phyloP scores from a whole-genome alignment of 2,888 invertebrate species.

The Drosophila barbarae region DNA sequence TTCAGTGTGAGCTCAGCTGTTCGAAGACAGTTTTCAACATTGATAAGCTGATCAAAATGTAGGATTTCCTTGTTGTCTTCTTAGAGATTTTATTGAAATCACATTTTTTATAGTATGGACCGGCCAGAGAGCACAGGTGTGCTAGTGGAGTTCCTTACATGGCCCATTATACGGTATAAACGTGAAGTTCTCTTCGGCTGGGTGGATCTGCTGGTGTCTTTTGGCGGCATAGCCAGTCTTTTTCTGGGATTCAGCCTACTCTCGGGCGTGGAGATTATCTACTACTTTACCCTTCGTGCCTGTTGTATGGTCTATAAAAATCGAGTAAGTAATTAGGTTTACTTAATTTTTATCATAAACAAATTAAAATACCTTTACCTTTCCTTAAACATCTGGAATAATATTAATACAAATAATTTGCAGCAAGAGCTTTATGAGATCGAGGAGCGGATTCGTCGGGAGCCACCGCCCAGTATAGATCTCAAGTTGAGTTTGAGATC shows the following conservation, averaged over 20 bases:
- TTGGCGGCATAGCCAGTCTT: conserved; percentile 82
- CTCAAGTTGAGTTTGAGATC: conserved; percentile 66
- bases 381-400: not conserved
- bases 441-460: conserved; percentile 74
- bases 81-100: not conserved
- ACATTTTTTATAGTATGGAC: conserved; percentile 44
- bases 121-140: conserved; percentile 66
- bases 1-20: conserved; percentile 86
- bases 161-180: conserved; percentile 86
- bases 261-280: conserved; percentile 87
- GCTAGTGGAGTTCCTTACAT: conserved; percentile 84
- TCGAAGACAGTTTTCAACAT: conserved; percentile 88
- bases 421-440: conserved; percentile 78
- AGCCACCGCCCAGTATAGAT: conserved; percentile 76
- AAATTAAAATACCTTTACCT: not conserved
- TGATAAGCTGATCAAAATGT: conserved; percentile 85
- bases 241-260: conserved; percentile 86
- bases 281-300: conserved; percentile 87
- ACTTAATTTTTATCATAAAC: not conserved
- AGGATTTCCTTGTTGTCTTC: conserved; percentile 72
- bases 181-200: conserved; percentile 91
- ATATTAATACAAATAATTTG: not conserved
- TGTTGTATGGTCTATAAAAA: conserved; percentile 80
- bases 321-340: conserved; percentile 58
- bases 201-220: conserved; percentile 86